phyloP scores from a whole-genome alignment of 2,113 vertebrate species.

The Artemisiospiza belli region DNA sequence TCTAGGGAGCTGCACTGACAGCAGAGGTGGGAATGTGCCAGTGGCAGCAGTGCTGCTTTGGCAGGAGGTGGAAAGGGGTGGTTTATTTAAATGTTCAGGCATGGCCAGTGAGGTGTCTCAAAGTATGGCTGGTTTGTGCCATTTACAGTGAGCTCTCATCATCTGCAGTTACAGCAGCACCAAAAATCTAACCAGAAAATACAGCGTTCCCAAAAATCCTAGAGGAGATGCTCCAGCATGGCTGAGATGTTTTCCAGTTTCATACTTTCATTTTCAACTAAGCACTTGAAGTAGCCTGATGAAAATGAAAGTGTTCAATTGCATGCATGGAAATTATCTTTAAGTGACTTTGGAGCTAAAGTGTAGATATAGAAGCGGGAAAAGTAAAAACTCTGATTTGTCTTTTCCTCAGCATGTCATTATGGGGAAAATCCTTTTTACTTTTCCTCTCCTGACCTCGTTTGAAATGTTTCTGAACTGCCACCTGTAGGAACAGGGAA shows the following conservation, averaged over 20 bases:
- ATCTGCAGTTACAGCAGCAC: background rate
- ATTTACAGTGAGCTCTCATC: background rate
- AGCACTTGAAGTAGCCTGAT: background rate
- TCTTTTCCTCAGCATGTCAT: background rate
- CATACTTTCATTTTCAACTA: background rate
- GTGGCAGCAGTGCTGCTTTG: background rate
- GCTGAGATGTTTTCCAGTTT: background rate
- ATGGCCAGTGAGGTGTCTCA: background rate
- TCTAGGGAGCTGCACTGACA: background rate
- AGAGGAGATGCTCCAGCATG: background rate
- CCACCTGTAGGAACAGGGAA: background rate
- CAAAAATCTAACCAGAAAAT: background rate
- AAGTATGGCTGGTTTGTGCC: background rate
- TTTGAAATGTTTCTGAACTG: background rate
- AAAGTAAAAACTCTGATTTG: background rate
- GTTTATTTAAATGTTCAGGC: background rate
- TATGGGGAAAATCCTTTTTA: background rate
- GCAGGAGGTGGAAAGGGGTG: background rate
- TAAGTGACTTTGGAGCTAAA: background rate
- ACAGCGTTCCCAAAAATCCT: background rate
- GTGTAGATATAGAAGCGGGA: background rate
- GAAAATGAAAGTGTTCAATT: background rate
- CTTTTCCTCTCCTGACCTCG: background rate
- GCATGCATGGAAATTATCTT: background rate
- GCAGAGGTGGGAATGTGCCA: accelerated